A percentile compares a stretch with the other conserved stretches of the same genome.
phyloP scores from a whole-genome alignment of 2,797 vertebrate species.

The Phaenicophaeus curvirostris region DNA sequence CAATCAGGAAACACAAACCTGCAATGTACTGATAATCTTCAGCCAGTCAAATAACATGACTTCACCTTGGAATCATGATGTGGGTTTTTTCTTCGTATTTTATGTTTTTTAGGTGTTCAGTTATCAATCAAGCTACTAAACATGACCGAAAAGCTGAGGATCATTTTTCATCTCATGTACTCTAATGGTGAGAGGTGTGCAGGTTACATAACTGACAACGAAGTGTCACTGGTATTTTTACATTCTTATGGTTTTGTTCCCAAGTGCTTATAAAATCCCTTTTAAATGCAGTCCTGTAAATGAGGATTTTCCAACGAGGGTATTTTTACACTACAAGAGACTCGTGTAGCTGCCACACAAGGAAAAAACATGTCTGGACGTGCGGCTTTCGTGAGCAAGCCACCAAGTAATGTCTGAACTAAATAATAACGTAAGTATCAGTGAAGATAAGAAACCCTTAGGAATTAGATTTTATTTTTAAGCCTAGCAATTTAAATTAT shows the following conservation, averaged over 20 bases:
- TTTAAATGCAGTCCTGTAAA: not conserved
- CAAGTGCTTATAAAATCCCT: slow-evolving; percentile 10
- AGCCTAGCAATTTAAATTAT: not conserved
- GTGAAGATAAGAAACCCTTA: not conserved
- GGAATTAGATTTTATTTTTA: not conserved
- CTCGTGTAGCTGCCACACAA: not conserved
- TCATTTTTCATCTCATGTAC: not conserved
- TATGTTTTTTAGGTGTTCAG: not conserved
- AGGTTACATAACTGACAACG: slow-evolving; percentile 52
- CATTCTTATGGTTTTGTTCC: slow-evolving; percentile 33
- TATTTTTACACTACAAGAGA: not conserved
- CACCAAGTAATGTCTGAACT: not conserved
- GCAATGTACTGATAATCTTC: not conserved
- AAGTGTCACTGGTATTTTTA: slow-evolving; percentile 55
- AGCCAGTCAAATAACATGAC: not conserved
- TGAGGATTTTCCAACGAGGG: not conserved
- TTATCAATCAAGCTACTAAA: not conserved
- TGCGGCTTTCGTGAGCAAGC: not conserved
- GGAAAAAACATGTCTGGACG: not conserved
- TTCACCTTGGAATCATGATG: not conserved
- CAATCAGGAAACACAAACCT: not conserved
- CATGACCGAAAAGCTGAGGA: not conserved
- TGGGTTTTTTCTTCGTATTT: not conserved
- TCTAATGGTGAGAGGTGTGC: not conserved
- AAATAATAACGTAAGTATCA: not conserved